These are phyloP conservation scores for Macroglossus sobrinus DNA, from an alignment of 2,113 vertebrate genomes.

Conservation along the genomic window DNA sequence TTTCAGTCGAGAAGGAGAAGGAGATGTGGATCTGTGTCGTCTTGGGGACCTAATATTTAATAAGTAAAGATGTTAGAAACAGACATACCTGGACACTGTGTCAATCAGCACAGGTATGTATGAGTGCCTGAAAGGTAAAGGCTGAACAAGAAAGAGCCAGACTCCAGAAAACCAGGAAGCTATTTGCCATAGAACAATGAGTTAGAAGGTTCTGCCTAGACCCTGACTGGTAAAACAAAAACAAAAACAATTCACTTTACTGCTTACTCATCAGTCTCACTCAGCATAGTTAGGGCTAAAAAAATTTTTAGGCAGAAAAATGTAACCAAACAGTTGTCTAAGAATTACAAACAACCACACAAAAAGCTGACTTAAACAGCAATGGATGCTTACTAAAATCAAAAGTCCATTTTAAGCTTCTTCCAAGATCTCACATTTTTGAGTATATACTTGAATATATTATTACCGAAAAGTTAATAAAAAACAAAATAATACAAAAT, in stretches of 20 bases:
- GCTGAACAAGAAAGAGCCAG: neutral
- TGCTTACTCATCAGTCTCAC: neutral
- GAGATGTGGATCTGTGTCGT: slow-evolving; percentile 90
- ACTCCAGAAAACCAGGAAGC: neutral
- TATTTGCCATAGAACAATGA: neutral
- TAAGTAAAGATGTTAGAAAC: neutral
- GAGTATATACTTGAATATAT: neutral
- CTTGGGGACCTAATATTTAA: slow-evolving; percentile 88
- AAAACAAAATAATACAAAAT: neutral
- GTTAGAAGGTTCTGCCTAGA: neutral
- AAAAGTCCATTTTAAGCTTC: neutral
- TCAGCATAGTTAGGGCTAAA: neutral
- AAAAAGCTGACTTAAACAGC: neutral
- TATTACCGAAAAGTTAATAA: neutral
- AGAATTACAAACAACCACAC: neutral
- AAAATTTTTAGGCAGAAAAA: neutral
- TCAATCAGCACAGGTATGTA: neutral
- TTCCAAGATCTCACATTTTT: neutral
- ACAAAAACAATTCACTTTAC: neutral
- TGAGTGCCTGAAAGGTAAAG: neutral
- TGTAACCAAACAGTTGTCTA: neutral
- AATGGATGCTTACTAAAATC: neutral
- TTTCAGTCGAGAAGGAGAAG: slow-evolving; percentile 89
- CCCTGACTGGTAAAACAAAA: neutral
- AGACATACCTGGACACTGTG: neutral